Evolutionary conservation across 2,888 invertebrate species (phyloP).

Genomic region (Helicoverpa assulta): DNA sequence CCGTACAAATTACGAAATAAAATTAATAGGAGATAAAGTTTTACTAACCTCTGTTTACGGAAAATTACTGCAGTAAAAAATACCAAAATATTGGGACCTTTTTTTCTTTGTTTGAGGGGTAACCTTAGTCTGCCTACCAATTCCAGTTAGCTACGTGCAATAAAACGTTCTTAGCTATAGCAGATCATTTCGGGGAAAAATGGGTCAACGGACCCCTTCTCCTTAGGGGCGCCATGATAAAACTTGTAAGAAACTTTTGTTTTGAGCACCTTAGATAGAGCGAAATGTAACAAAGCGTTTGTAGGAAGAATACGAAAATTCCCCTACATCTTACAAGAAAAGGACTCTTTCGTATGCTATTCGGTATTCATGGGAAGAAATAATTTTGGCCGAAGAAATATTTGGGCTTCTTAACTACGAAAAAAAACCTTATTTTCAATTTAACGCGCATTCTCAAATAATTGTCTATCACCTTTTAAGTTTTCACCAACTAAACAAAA

Average conservation of each 20-base stretch:
- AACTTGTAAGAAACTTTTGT: slow-evolving; percentile 87
- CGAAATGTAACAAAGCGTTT: slow-evolving; percentile 68
- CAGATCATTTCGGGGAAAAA: slow-evolving; percentile 83
- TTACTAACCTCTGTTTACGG: no score
- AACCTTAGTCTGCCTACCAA: background rate
- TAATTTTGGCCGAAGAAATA: background rate
- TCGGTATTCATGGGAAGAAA: background rate
- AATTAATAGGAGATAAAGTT: no score
- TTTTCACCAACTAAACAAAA: no score
- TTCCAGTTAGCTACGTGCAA: slow-evolving; percentile 45
- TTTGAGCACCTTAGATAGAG: slow-evolving; percentile 83
- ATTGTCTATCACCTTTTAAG: no score
- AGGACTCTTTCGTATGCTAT: slow-evolving; percentile 1
- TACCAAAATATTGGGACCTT: no score
- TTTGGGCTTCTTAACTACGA: no score
- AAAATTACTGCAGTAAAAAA: no score
- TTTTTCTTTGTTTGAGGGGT: background rate
- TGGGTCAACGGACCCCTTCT: slow-evolving; percentile 85
- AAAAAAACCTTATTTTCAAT: no score
- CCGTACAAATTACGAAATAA: no score
- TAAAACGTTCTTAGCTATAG: slow-evolving; percentile 59
- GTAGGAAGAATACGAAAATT: slow-evolving; percentile 44
- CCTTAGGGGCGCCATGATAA: slow-evolving; percentile 83
- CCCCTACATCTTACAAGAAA: slow-evolving; percentile 8
- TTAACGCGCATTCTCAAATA: no score